Base-by-base conservation (phyloP, 2,888 invertebrate species). In the Sesamia inferens region DNA sequence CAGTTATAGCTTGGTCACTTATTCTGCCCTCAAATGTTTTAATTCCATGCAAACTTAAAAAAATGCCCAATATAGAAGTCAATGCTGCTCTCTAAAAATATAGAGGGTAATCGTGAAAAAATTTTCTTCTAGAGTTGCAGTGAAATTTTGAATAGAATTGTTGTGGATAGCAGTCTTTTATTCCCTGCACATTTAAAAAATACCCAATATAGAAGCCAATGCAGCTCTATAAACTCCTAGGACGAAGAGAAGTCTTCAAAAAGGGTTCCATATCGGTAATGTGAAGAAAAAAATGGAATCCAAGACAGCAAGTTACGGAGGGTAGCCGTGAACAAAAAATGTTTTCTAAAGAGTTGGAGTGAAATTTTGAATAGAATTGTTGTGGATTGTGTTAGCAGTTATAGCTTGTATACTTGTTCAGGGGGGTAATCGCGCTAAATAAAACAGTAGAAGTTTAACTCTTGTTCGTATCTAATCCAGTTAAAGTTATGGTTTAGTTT, bases 221-320 rank as follows among this genome's bases (percentile, higher is more conserved):
- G 39, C 0, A 89, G 74, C 0, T 74, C 80, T 0, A 90, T 90
- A 68, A 71, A 62, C 0, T 91, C 92, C 0, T 92, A 93, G 68
- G 88, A 90, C 0, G 89, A 90, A 0, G 86, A 0, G 89, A 71
- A 39, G 31, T 84, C 0, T 74, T 93, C 0, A 94, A 90, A 79
- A 93, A 87, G 10, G 94, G 91, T 79, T 89, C 91, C 0, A 87
- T 96, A 22, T 86, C 91, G 0, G 94, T 95, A 44, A 88, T 95
- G 16, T 96, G 96, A 95, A 93, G 96, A 95, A 93, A 86, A 68
- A 95, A 93, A 84, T 96, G 95, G 95, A 91, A 93, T 87, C 87
- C 92, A 0, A 87, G 87, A 42, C 85, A 81, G 8, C 90, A 87
- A 75, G 84, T 85, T 39, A 81, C 64, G 31, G 88, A 88, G 78